Conservation (phyloP, 2,888 invertebrate genomes). For the Cerastoderma edule region DNA sequence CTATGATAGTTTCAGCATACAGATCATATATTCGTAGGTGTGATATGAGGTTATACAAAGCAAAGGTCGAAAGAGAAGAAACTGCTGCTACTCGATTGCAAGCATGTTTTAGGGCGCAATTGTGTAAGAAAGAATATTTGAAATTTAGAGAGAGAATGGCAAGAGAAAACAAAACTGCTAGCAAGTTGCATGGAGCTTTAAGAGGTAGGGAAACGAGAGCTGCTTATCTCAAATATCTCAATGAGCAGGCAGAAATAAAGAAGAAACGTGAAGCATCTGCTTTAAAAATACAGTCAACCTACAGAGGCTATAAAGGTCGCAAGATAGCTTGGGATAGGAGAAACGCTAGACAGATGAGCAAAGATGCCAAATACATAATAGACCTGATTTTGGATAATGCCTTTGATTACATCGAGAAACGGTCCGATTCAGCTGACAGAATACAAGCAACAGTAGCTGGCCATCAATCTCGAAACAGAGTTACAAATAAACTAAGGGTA, state of each 20-base stretch:
- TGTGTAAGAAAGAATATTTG: constrained; percentile 16
- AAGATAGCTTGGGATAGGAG: constrained; percentile 29
- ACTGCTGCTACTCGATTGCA: constrained; percentile 19
- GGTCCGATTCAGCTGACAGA: constrained; percentile 37
- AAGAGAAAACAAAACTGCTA: constrained; percentile 23
- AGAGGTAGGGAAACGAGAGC: background rate
- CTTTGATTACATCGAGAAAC: constrained; percentile 34
- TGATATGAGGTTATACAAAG: constrained; percentile 10
- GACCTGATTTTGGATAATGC: constrained; percentile 37
- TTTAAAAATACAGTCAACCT: constrained; percentile 51
- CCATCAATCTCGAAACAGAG: constrained; percentile 28
- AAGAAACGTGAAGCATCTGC: constrained; percentile 32
- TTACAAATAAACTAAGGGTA: constrained; percentile 29
- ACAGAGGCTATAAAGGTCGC: constrained; percentile 45
- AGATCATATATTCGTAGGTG: constrained; percentile 32
- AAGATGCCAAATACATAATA: constrained; percentile 33
- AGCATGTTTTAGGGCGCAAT: constrained; percentile 34
- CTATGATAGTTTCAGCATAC: constrained; percentile 18
- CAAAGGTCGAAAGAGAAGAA: constrained; percentile 10
- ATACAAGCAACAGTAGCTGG: constrained; percentile 43
- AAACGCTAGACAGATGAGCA: constrained; percentile 31
- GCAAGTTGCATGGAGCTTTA: constrained; percentile 29
- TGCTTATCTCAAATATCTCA: background rate
- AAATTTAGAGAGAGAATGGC: constrained; percentile 4
- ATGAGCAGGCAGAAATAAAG: constrained; percentile 1